phyloP scores from a whole-genome alignment of 2,797 vertebrate species.

The Sebastes goodei region DNA sequence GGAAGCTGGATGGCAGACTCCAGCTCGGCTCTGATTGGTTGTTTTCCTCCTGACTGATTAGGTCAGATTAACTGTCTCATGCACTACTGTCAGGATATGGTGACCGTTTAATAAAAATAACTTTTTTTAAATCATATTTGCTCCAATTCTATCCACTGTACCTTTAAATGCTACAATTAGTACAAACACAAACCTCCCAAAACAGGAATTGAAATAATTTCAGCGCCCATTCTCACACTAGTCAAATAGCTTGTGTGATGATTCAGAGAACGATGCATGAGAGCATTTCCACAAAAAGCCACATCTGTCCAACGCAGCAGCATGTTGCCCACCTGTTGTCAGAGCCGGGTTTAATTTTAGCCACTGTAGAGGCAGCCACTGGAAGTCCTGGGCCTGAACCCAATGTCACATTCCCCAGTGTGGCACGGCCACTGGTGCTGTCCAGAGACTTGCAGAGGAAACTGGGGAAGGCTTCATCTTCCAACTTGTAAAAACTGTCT shows the following conservation, averaged over 20 bases:
- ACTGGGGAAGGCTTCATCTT: conserved; percentile 92
- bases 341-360: conserved; percentile 81
- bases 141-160: no score
- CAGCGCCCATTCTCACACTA: not conserved
- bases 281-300: conserved; percentile 10
- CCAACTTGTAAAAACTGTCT: conserved; percentile 87
- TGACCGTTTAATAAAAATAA: no score
- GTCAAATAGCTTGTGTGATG: not conserved
- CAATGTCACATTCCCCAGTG: conserved; percentile 88
- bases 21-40: no score
- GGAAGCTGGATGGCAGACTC: no score
- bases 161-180: not conserved
- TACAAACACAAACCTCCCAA: not conserved
- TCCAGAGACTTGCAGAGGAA: conserved; percentile 84
- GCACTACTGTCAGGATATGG: no score
- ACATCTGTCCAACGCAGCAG: conserved; percentile 50
- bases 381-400: conserved; percentile 91
- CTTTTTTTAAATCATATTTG: no score
- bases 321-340: conserved; percentile 86
- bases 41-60: no score
- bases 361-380: conserved; percentile 95
- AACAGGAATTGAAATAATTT: not conserved
- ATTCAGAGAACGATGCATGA: conserved; percentile 3
- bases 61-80: no score
- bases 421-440: conserved; percentile 78